phyloP scores from a whole-genome alignment of 1,140 invertebrate species.

The Bombyx mandarina region DNA sequence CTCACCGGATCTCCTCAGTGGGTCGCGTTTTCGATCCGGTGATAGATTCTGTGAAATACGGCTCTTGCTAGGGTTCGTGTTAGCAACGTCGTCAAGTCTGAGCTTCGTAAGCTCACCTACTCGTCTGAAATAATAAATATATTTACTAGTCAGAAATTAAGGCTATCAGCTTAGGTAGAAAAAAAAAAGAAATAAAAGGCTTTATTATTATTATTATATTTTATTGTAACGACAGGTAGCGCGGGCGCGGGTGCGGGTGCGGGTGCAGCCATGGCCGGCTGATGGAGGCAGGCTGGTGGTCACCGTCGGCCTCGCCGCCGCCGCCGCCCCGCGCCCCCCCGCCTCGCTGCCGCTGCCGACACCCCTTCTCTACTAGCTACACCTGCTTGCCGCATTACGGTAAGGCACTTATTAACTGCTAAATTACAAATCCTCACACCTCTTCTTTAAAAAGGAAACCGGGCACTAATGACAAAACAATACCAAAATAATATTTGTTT shows the following conservation, averaged over 20 bases:
- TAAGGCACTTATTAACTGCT: slow-evolving; percentile 9
- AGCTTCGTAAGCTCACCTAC: background rate
- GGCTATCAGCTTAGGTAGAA: too few relatives aligned
- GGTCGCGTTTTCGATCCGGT: too few relatives aligned
- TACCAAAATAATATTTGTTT: too few relatives aligned
- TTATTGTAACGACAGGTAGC: slow-evolving; percentile 36
- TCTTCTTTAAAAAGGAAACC: background rate
- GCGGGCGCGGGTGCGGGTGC: slow-evolving; percentile 58
- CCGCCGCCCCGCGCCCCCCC: slow-evolving; percentile 56
- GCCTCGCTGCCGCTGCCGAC: slow-evolving; percentile 47
- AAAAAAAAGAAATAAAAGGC: background rate
- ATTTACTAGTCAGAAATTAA: too few relatives aligned
- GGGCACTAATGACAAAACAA: too few relatives aligned
- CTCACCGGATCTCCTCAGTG: too few relatives aligned
- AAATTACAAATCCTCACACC: background rate
- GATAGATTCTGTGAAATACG: too few relatives aligned
- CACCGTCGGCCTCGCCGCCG: slow-evolving; percentile 54
- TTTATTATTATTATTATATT: background rate
- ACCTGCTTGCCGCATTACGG: slow-evolving; percentile 57
- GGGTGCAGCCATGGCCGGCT: slow-evolving; percentile 51
- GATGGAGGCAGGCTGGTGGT: slow-evolving; percentile 59
- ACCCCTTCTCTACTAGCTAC: slow-evolving; percentile 48
- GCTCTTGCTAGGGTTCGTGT: too few relatives aligned
- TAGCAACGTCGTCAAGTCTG: too few relatives aligned
- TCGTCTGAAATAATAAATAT: background rate